Conservation (phyloP, 2,113 vertebrate genomes). For the Abramis brama region DNA sequence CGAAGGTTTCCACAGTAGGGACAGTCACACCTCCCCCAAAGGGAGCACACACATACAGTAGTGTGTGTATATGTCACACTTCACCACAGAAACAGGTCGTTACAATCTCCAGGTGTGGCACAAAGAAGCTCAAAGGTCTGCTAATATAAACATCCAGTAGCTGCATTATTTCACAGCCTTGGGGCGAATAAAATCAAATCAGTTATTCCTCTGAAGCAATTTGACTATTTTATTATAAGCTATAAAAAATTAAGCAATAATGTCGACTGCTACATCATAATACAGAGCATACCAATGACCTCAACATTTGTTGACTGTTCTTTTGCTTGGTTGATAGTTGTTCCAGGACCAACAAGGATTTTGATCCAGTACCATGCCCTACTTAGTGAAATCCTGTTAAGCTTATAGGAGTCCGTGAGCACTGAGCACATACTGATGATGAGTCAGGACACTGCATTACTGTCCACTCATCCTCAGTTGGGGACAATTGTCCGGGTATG, state of each 20-base stretch:
- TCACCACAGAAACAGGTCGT: constrained; percentile 19
- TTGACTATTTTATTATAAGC: not conserved
- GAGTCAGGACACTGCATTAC: constrained; percentile 2
- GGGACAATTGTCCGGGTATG: not conserved
- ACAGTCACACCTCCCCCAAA: constrained; percentile 20
- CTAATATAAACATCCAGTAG: not conserved
- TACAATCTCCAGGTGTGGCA: constrained; percentile 42
- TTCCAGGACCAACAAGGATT: not conserved
- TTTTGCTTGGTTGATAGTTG: not conserved
- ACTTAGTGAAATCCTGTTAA: not conserved
- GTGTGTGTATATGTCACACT: constrained; percentile 23
- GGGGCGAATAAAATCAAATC: not conserved
- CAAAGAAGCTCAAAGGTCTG: not conserved
- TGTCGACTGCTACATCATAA: too few relatives aligned
- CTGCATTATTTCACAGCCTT: not conserved
- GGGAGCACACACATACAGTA: constrained; percentile 14
- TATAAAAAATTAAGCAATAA: not conserved
- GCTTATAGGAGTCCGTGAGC: not conserved
- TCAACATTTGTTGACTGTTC: not conserved
- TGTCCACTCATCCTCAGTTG: not conserved
- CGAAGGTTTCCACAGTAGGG: constrained; percentile 35
- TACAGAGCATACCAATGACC: not conserved
- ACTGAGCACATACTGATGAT: not conserved
- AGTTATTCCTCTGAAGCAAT: not conserved
- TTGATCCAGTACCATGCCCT: not conserved